These are phyloP conservation scores for Verasper variegatus DNA, from an alignment of 2,113 vertebrate genomes.

Conservation along the genomic window DNA sequence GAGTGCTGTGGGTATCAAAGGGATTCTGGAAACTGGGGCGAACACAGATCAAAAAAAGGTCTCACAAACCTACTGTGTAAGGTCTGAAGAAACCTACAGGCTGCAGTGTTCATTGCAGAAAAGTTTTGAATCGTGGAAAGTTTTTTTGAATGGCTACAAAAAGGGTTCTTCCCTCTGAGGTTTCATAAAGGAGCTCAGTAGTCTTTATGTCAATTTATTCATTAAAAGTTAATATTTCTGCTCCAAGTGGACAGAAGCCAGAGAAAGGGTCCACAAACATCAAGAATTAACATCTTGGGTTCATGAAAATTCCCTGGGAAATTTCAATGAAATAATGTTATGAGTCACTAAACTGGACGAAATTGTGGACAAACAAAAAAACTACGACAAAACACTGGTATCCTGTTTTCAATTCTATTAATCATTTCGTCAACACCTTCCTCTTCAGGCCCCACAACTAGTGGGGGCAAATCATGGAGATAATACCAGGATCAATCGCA, in stretches of 20 bases:
- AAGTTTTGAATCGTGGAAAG: not conserved
- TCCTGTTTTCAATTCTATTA: not conserved
- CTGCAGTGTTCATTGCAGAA: not conserved
- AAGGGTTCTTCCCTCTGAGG: not conserved
- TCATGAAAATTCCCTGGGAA: not conserved
- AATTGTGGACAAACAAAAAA: not conserved
- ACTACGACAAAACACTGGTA: not conserved
- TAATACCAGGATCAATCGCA: constrained; percentile 12
- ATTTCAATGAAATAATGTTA: not conserved
- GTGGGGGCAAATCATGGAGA: not conserved
- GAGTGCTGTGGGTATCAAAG: constrained; percentile 5
- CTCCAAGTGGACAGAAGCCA: too few relatives aligned
- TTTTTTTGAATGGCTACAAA: not conserved
- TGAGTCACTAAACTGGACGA: not conserved
- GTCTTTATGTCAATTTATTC: not conserved
- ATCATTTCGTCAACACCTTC: not conserved
- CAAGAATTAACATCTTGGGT: not conserved
- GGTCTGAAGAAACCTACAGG: constrained; percentile 2
- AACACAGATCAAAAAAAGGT: constrained; percentile 23
- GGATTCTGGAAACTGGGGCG: constrained; percentile 10
- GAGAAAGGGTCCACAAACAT: not conserved
- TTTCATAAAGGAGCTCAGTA: not conserved
- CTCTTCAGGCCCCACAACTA: not conserved
- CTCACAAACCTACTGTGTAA: not conserved
- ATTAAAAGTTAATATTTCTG: not conserved